These are phyloP conservation scores for Istiophorus platypterus DNA, from an alignment of 2,113 vertebrate species.

Conservation along the genomic window DNA sequence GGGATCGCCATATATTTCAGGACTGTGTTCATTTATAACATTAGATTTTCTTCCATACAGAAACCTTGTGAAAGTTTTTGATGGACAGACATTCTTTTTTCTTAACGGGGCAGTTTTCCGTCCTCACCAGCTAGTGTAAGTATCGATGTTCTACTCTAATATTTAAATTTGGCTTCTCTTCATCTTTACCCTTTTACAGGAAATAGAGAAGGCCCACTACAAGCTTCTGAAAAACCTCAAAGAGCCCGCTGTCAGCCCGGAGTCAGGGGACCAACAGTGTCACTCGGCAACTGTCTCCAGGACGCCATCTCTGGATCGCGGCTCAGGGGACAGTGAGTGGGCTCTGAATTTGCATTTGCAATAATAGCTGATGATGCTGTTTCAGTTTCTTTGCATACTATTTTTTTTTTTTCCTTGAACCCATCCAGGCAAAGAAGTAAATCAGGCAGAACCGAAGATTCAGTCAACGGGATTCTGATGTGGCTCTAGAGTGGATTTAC, in stretches of 20 bases:
- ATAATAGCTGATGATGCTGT: neutral
- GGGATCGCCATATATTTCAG: too few species aligned
- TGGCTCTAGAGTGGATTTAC: conserved; percentile 10
- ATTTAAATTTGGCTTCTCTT: neutral
- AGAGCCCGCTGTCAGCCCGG: conserved; percentile 49
- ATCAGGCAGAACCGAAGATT: conserved; percentile 68
- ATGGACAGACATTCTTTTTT: too few species aligned
- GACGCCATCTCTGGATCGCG: conserved; percentile 72
- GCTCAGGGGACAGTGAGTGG: conserved; percentile 74
- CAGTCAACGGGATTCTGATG: conserved; percentile 85
- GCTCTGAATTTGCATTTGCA: neutral
- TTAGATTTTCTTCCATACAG: too few species aligned
- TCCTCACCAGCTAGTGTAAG: too few species aligned
- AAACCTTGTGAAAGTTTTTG: too few species aligned
- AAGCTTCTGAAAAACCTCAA: conserved; percentile 74
- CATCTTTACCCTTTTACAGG: conserved; percentile 57
- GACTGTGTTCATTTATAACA: too few species aligned
- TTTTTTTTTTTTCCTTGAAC: neutral
- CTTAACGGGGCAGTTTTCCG: too few species aligned
- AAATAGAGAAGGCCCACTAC: conserved; percentile 81
- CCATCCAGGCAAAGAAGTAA: conserved; percentile 75
- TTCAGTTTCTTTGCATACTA: accelerated
- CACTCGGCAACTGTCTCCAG: conserved; percentile 60
- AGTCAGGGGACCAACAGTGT: conserved; percentile 60
- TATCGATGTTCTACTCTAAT: neutral